Percentiles rank a stretch among this genome's conserved stretches.
These are phyloP conservation scores for Asbolus verrucosus DNA, from an alignment of 1,140 invertebrate species.

Conservation along the genomic window DNA sequence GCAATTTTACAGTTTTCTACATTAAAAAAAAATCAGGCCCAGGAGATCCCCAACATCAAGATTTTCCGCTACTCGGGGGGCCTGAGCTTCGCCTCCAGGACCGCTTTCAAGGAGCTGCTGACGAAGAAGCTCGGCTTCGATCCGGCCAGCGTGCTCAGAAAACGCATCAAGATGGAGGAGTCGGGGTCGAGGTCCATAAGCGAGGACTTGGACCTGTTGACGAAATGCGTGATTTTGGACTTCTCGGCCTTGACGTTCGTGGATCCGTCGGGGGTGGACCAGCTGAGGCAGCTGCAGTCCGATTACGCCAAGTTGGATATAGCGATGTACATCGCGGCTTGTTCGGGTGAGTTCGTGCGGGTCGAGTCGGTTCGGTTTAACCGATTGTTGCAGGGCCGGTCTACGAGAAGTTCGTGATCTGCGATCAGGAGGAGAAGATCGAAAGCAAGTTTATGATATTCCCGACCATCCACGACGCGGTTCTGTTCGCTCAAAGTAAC, in stretches of 20 bases:
- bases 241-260: slow-evolving; percentile 77
- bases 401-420: slow-evolving; percentile 73
- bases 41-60: slow-evolving; percentile 77
- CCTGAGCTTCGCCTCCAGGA: slow-evolving; percentile 80
- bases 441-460: slow-evolving; percentile 71
- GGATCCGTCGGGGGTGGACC: slow-evolving; percentile 75
- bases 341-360: slow-evolving; percentile 68
- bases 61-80: slow-evolving; percentile 84
- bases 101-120: slow-evolving; percentile 73
- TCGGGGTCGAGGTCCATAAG: slow-evolving; percentile 55
- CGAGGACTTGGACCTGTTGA: slow-evolving; percentile 10
- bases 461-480: slow-evolving; percentile 79
- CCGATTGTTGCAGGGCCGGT: slow-evolving; percentile 69
- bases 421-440: slow-evolving; percentile 69
- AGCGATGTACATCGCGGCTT: slow-evolving; percentile 71
- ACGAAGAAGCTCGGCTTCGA: slow-evolving; percentile 69
- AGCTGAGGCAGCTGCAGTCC: slow-evolving; percentile 69
- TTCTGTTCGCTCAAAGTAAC: slow-evolving; percentile 68
- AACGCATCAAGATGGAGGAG: slow-evolving; percentile 63
- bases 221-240: slow-evolving; percentile 70
- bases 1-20: too few species aligned
- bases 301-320: slow-evolving; percentile 71
- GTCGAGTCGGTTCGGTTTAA: slow-evolving; percentile 7
- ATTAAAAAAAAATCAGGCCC: too few species aligned
- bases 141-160: slow-evolving; percentile 60